Evolutionary conservation across 2,113 vertebrate genomes (phyloP), one percentile per base, ranked within the genome.

Genomic region (Paradisaea rubra): DNA sequence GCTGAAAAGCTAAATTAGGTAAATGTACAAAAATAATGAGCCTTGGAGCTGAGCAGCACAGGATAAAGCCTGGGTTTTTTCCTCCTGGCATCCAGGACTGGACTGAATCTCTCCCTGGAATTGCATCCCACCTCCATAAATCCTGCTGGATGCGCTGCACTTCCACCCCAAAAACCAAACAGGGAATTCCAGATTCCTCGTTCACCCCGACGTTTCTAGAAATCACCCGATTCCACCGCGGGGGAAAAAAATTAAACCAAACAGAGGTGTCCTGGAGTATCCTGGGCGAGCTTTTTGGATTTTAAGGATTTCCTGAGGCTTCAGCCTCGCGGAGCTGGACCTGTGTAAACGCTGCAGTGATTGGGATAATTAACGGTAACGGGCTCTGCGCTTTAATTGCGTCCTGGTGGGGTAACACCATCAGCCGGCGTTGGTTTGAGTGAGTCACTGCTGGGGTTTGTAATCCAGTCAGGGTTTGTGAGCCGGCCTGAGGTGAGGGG

Each of bases 231-330:
- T 44, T 5, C 8, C 22, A 0, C 0, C 11, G 47, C 22, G 14
- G 20, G 10, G 20, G 10, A 30, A 33, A 54, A 22, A 63, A 37
- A 7, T 3, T 2, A 2, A 4, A 24, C 33, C 6, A 30, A 57
- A 19, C 14, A 0, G 13, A 9, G 28, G 7, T 0, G 1, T 3
- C 7, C 5, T 5, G 18, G 49, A 35, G 3, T 4, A 10, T 22
- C 24, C 24, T 35, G 72, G 9, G 7, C 1, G 42, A 22, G 37
- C 2, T 61, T 53, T 33, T 23, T 20, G 15, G 0, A 6, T 10
- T 53, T 91, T 33, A 9, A 60, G 52, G 86, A 20, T 57, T 83
- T 52, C 50, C 23, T 3, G 45, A n/a, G n/a, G 4, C 5, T 54
- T 11, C 73, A 18, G 12, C 35, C 13, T 25, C 16, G 2, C 41